Conservation (phyloP, 2,113 vertebrate species). For the Cygnus buccinator region DNA sequence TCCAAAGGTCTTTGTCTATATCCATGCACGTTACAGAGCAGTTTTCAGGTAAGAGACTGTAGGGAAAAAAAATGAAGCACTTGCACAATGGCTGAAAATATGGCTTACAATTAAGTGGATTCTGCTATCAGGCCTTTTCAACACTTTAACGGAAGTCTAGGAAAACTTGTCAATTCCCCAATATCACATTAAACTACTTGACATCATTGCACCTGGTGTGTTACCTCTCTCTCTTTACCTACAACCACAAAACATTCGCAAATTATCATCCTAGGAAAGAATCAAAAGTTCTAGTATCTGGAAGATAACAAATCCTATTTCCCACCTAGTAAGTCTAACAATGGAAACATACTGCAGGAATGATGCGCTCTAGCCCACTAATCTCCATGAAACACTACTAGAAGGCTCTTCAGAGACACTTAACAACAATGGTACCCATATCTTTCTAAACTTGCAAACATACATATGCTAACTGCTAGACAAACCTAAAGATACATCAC, state of each 20-base stretch:
- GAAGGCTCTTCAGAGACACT: not conserved
- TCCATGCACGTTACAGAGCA: not conserved
- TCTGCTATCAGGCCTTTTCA: not conserved
- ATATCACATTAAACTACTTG: not conserved
- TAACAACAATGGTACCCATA: not conserved
- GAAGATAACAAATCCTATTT: not conserved
- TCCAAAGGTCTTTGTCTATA: not conserved
- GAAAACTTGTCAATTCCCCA: not conserved
- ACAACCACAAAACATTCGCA: not conserved
- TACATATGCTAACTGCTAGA: not conserved
- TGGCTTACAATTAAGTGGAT: not conserved
- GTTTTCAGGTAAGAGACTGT: not conserved
- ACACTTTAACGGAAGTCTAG: not conserved
- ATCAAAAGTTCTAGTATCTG: not conserved
- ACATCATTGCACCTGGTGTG: not conserved
- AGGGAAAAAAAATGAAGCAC: not conserved
- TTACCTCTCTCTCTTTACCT: not conserved
- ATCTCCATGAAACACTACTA: not conserved
- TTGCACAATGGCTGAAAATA: not conserved
- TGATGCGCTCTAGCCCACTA: not conserved
- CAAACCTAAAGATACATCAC: not conserved
- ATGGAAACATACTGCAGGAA: not conserved
- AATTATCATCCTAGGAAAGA: not conserved
- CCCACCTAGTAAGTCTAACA: not conserved
- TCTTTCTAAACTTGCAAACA: not conserved